phyloP scores from a whole-genome alignment of 2,888 invertebrate genomes.

The Pyrrhia umbra region DNA sequence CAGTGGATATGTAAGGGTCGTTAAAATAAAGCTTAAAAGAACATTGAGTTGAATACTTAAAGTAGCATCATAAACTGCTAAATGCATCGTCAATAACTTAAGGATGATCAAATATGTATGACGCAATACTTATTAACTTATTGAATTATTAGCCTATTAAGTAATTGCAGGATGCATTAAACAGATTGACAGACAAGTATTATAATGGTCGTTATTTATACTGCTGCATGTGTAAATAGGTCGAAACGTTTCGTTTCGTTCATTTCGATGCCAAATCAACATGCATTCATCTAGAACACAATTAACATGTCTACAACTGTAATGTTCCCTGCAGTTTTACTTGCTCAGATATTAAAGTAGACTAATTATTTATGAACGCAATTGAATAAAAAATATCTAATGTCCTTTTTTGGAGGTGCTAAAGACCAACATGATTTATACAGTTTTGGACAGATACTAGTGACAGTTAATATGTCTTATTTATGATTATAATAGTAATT shows the following conservation, averaged over 20 bases:
- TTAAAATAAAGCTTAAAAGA: conserved; percentile 7
- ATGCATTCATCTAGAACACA: conserved; percentile 1
- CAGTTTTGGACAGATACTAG: too few species aligned
- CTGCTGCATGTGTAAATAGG: conserved; percentile 28
- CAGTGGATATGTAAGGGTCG: too few species aligned
- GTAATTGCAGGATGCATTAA: conserved; percentile 32
- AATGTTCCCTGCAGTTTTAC: background rate
- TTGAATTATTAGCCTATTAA: conserved; percentile 18
- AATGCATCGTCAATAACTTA: background rate
- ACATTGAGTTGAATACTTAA: background rate
- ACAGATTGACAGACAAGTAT: conserved; percentile 18
- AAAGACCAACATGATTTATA: too few species aligned
- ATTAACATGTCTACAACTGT: background rate
- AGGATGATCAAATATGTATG: background rate
- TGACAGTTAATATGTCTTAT: too few species aligned
- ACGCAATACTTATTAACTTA: background rate
- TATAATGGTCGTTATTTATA: conserved; percentile 26
- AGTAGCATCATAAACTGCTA: background rate
- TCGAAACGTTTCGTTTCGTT: conserved; percentile 12
- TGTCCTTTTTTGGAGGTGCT: background rate
- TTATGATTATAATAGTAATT: too few species aligned
- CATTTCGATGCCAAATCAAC: conserved; percentile 12
- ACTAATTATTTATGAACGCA: too few species aligned
- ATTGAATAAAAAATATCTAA: too few species aligned
- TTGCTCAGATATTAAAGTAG: too few species aligned